Evolutionary conservation across 1,140 invertebrate genomes (phyloP).

Genomic region (Drosophila punjabiensis): DNA sequence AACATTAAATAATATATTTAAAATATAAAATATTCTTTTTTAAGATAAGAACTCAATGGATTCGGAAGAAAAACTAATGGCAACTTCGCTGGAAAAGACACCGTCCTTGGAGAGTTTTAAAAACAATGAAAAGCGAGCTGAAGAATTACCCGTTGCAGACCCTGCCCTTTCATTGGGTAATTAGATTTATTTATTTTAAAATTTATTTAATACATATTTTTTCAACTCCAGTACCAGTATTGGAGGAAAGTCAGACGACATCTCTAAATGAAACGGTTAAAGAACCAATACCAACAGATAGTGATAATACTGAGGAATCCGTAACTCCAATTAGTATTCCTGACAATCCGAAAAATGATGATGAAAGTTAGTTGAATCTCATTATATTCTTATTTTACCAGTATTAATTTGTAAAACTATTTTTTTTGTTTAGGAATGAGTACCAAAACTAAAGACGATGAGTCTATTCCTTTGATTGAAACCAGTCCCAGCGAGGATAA

Average conservation of each 20-base stretch:
- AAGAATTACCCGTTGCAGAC: background rate
- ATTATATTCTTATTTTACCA: background rate
- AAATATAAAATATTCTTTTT: background rate
- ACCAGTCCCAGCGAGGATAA: background rate
- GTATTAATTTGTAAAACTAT: background rate
- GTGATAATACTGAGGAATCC: background rate
- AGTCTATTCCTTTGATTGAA: background rate
- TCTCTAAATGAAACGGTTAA: background rate
- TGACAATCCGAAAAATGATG: background rate
- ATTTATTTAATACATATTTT: too few species aligned
- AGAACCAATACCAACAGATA: background rate
- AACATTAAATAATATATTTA: background rate
- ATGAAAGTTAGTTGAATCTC: background rate
- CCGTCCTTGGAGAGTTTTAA: constrained; percentile 2
- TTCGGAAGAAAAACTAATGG: background rate
- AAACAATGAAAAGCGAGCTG: background rate
- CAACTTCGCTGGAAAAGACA: background rate
- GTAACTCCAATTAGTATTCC: background rate
- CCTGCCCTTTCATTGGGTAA: background rate
- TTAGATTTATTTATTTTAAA: background rate
- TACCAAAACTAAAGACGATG: too few species aligned
- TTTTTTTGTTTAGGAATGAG: background rate
- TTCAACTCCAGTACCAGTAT: too few species aligned
- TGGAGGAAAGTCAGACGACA: background rate
- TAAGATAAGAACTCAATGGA: background rate